Conservation (phyloP, 2,888 invertebrate species). For the Emmelina monodactyla region DNA sequence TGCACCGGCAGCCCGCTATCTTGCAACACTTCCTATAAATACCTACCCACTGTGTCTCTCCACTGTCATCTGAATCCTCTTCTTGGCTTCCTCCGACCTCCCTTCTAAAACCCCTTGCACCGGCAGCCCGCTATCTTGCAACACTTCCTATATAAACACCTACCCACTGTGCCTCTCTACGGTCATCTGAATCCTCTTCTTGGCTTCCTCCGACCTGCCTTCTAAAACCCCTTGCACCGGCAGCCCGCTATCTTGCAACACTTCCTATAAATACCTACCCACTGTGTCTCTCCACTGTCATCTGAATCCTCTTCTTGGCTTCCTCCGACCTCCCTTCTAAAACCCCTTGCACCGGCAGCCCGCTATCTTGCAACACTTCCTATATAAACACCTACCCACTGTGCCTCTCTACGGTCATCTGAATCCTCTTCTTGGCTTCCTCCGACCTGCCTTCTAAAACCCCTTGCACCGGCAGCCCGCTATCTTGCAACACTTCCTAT, state of each 20-base stretch:
- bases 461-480: constrained; percentile 83
- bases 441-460: constrained; percentile 60
- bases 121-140: constrained; percentile 87
- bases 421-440: constrained; percentile 66
- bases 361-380: constrained; percentile 85
- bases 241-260: constrained; percentile 87
- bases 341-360: constrained; percentile 78
- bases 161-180: constrained; percentile 76
- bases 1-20: constrained; percentile 87
- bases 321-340: constrained; percentile 57
- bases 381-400: constrained; percentile 74
- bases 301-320: constrained; percentile 69
- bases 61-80: constrained; percentile 76
- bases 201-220: constrained; percentile 47
- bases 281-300: constrained; percentile 77
- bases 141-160: constrained; percentile 74
- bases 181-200: constrained; percentile 75
- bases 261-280: constrained; percentile 73
- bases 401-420: constrained; percentile 77
- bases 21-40: constrained; percentile 80
- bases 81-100: constrained; percentile 44
- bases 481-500: constrained; percentile 82
- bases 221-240: constrained; percentile 73
- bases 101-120: constrained; percentile 72
- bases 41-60: constrained; percentile 74